A percentile compares a stretch with the other conserved stretches of the same genome.
These are phyloP conservation scores for Sebastes vulpes DNA, from an alignment of 2,797 vertebrate species.

Conservation along the genomic window DNA sequence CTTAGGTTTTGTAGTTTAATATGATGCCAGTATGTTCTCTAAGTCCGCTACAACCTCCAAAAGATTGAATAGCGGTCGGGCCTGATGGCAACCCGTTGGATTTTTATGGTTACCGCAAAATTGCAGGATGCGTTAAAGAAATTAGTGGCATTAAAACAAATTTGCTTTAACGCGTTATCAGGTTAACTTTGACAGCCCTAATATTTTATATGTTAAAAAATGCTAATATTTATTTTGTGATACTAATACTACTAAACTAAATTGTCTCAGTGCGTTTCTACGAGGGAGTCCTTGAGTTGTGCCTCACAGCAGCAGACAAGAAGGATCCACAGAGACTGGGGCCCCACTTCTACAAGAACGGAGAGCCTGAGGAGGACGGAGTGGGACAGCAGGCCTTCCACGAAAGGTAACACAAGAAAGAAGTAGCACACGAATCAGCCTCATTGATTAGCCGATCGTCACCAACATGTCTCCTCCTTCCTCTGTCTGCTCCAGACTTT, in stretches of 20 bases:
- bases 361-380: conserved; percentile 94
- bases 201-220: not conserved
- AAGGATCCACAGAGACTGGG: conserved; percentile 97
- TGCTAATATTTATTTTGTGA: not conserved
- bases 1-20: too few relatives aligned
- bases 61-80: too few relatives aligned
- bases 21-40: too few relatives aligned
- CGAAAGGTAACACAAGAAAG: conserved; percentile 85
- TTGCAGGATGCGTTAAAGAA: too few relatives aligned
- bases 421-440: not conserved
- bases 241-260: not conserved
- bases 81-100: too few relatives aligned
- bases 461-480: not conserved
- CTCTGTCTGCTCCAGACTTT: conserved; percentile 83
- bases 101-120: too few relatives aligned
- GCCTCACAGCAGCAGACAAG: conserved; percentile 95
- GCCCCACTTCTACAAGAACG: conserved; percentile 97
- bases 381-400: conserved; percentile 94
- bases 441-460: not conserved
- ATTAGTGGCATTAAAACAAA: too few relatives aligned
- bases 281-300: conserved; percentile 96
- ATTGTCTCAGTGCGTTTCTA: conserved; percentile 93
- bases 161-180: too few relatives aligned
- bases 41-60: too few relatives aligned
- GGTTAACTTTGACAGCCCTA: too few relatives aligned